These are phyloP conservation scores for Burhinus bistriatus DNA, from an alignment of 2,113 vertebrate species.

Conservation along the genomic window DNA sequence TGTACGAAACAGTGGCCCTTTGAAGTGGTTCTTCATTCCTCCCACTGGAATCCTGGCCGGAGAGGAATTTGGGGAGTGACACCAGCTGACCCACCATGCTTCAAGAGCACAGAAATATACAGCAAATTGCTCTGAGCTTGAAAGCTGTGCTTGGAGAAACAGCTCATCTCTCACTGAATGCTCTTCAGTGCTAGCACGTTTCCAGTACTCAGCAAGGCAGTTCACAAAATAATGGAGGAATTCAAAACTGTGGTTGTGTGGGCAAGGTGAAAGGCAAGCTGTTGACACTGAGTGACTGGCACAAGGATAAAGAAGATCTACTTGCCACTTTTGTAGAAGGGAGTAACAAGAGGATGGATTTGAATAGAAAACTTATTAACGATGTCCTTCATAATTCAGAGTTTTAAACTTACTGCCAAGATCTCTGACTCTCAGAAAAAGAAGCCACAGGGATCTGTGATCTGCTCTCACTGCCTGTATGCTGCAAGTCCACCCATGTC, in stretches of 20 bases:
- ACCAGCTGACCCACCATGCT: background rate
- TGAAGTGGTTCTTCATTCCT: conserved; percentile 10
- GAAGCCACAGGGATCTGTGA: background rate
- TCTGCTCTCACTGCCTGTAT: background rate
- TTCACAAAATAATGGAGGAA: background rate
- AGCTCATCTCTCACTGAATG: background rate
- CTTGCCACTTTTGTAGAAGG: background rate
- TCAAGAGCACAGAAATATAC: fast-evolving
- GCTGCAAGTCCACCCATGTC: background rate
- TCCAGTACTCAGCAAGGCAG: background rate
- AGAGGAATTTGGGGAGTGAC: background rate
- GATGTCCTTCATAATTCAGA: background rate
- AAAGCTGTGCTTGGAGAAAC: background rate
- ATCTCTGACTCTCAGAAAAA: background rate
- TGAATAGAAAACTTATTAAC: background rate
- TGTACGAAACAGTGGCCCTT: background rate
- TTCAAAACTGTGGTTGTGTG: background rate
- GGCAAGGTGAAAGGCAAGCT: background rate
- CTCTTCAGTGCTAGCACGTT: background rate
- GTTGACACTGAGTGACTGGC: background rate
- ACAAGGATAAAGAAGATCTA: background rate
- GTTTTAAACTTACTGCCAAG: background rate
- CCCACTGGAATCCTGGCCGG: background rate
- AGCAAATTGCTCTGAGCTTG: background rate
- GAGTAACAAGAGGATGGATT: background rate